Evolutionary conservation across 2,888 invertebrate species (phyloP), one percentile per base, ranked within the genome.

Genomic region (Galerucella nymphaeae): DNA sequence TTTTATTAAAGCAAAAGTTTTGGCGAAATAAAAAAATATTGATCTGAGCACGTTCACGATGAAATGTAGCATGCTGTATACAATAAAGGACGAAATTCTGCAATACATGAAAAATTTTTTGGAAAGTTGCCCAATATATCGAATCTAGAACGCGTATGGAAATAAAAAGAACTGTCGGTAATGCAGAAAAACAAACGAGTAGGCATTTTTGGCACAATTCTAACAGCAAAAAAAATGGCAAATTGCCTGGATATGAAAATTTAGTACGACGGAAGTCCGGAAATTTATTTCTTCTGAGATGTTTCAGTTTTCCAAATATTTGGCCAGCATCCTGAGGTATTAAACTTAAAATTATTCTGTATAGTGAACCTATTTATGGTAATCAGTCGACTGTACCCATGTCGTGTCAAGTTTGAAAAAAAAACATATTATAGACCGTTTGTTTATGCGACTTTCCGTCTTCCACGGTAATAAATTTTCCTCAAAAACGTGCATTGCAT

Each of bases 41-140:
- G 30, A 30, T 6, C 30, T 8, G 30, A 30, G 6, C 30, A 30
- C 30, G 30, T 2, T 30, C 6, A 30, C 8, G 30, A 8, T 30
- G 30, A 8, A 8, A 30, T 30, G 11, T 58, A 58, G 38, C 41
- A 38, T 38, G 41, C 41, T 53, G 53, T 16, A 53, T 53, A 61
- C 16, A 13, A 45, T 20, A 63, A 48, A 45, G 45, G 23, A 45
- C 18, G 11, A 42, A 63, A 16, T 23, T 63, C 45, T 45, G 45
- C 63, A 63, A 20, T 42, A 38, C 11, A 23, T 20, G 30, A 48
- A 20, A 48, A 2, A 13, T 42, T 48, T 45, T 63, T 63, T 63
- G 63, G 63, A 63, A 63, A 20, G 63, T 45, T 63, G 63, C 63
- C 63, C 42, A 45, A n/a, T 63, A 13, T 45, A 63, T 63, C 20